These are phyloP conservation scores for Mactra quadrangularis DNA, from an alignment of 1,140 invertebrate genomes.

Conservation along the genomic window DNA sequence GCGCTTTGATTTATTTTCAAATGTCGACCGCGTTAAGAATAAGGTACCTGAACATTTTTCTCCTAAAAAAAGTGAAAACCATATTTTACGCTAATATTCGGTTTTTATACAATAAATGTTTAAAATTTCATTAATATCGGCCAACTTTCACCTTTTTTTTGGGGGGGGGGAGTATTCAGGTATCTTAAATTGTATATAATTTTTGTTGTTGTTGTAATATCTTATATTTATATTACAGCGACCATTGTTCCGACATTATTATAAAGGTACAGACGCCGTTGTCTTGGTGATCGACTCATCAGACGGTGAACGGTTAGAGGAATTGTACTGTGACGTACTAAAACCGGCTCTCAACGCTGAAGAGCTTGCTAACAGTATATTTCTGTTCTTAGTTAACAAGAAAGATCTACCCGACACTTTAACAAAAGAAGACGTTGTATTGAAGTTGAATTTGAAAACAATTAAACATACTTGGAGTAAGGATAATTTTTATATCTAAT, in stretches of 20 bases:
- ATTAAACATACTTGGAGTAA: constrained; percentile 79
- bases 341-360: constrained; percentile 88
- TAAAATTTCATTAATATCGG: too few species aligned
- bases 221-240: constrained; percentile 73
- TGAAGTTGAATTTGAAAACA: constrained; percentile 95
- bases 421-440: constrained; percentile 98
- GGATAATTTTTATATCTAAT: too few species aligned
- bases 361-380: constrained; percentile 97
- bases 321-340: constrained; percentile 79
- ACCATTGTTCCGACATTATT: constrained; percentile 81
- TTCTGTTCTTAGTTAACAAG: constrained; percentile 99
- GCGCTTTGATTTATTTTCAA: too few species aligned
- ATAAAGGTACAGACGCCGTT: constrained; percentile 80
- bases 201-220: too few species aligned
- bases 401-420: constrained; percentile 98
- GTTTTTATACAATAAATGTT: too few species aligned
- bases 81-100: too few species aligned
- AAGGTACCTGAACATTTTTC: too few species aligned
- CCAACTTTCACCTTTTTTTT: too few species aligned
- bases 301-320: constrained; percentile 78
- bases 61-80: too few species aligned
- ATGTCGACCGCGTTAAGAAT: too few species aligned
- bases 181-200: too few species aligned
- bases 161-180: too few species aligned
- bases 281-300: constrained; percentile 81